Percentiles rank a stretch among this genome's conserved stretches.
phyloP scores from a whole-genome alignment of 2,113 vertebrate genomes.

The Microcebus jonahi region DNA sequence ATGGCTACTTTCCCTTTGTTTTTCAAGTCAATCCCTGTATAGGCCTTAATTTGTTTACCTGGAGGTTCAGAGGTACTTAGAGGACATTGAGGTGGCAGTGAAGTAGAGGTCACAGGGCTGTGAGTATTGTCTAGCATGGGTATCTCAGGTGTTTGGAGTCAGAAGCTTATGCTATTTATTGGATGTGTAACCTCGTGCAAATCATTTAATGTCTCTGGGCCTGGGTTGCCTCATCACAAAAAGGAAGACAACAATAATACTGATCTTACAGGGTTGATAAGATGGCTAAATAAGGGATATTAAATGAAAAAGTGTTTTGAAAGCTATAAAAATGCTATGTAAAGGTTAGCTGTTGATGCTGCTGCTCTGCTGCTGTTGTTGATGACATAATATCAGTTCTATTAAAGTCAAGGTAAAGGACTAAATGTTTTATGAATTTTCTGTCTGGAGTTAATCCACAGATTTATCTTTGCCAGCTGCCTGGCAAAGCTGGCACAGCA shows the following conservation, averaged over 20 bases:
- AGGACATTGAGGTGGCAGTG: background rate
- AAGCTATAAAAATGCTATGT: background rate
- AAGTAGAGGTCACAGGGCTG: background rate
- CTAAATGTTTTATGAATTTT: conserved; percentile 53
- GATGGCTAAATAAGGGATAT: conserved; percentile 13
- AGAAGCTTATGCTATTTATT: conserved; percentile 16
- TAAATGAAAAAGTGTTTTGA: conserved; percentile 10
- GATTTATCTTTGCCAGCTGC: conserved; percentile 41
- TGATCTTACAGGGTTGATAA: background rate
- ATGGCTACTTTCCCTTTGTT: conserved; percentile 38
- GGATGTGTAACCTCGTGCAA: conserved; percentile 7
- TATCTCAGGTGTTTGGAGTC: background rate
- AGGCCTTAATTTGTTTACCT: background rate
- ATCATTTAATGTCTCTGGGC: conserved; percentile 34
- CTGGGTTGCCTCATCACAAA: conserved; percentile 21
- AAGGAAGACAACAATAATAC: background rate
- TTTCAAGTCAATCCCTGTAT: background rate
- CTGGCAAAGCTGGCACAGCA: conserved; percentile 30
- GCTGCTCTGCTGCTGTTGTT: conserved; percentile 13
- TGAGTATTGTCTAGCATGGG: background rate
- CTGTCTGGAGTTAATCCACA: conserved; percentile 33
- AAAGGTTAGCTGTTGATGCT: background rate
- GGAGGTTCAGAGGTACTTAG: background rate
- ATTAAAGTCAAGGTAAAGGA: conserved; percentile 46
- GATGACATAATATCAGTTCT: background rate